These are phyloP conservation scores for Podargus strigoides DNA, from an alignment of 2,797 vertebrate species.

Conservation along the genomic window DNA sequence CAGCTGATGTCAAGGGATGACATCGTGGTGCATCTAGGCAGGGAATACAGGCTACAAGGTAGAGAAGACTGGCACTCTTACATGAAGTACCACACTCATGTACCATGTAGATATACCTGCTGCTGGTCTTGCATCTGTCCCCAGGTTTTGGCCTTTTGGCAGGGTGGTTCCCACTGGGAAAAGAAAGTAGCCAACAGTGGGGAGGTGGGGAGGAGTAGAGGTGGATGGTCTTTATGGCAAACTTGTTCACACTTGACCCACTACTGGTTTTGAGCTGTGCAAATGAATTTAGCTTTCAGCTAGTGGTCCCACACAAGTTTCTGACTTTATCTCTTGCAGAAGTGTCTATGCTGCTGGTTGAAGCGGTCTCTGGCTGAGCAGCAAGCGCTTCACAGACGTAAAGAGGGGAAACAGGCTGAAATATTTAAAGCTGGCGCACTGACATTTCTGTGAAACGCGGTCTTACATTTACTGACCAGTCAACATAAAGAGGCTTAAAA, in stretches of 20 bases:
- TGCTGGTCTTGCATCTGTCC: background rate
- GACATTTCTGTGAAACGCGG: background rate
- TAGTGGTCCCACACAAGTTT: background rate
- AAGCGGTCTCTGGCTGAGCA: background rate
- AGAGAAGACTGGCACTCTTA: background rate
- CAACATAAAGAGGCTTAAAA: background rate
- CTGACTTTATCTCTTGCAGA: background rate
- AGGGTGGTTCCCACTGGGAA: background rate
- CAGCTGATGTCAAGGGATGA: background rate
- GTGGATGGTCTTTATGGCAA: background rate
- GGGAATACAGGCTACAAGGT: background rate
- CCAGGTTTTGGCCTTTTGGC: background rate
- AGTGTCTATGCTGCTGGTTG: background rate
- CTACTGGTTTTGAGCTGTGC: background rate
- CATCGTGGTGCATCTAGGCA: background rate
- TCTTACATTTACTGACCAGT: background rate
- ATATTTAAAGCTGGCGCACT: background rate
- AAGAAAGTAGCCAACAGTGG: background rate
- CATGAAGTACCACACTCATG: background rate
- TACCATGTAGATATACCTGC: rapidly evolving
- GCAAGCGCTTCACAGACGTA: background rate
- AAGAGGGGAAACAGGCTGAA: background rate
- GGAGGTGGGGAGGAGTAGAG: too few relatives aligned
- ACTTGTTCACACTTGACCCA: background rate
- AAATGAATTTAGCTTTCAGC: background rate